Evolutionary conservation across 2,888 invertebrate species (phyloP).

Genomic region (Silvanus unidentatus): DNA sequence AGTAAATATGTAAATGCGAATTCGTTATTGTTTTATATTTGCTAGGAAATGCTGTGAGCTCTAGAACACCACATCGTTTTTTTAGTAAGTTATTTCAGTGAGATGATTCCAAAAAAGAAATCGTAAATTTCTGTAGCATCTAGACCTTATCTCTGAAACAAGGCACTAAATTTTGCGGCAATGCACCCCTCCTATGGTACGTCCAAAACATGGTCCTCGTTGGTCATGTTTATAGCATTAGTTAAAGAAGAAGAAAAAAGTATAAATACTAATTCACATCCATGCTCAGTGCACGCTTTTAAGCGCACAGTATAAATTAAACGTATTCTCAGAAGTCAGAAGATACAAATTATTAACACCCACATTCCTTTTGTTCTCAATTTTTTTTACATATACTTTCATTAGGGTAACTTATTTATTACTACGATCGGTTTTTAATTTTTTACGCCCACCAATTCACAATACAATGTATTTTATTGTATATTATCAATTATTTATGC

Average conservation of each 20-base stretch:
- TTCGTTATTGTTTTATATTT: slow-evolving; percentile 1
- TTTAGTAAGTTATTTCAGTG: slow-evolving; percentile 12
- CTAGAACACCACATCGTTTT: slow-evolving; percentile 38
- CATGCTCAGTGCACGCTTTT: slow-evolving; percentile 37
- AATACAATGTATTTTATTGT: no score
- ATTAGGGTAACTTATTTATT: slow-evolving; percentile 1
- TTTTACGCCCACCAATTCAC: no score
- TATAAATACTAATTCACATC: slow-evolving; percentile 26
- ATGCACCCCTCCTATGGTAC: slow-evolving; percentile 47
- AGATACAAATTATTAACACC: background rate
- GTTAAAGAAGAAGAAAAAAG: slow-evolving; percentile 5
- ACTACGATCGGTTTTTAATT: background rate
- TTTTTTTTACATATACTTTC: background rate
- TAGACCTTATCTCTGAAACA: slow-evolving; percentile 30
- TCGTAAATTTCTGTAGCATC: background rate
- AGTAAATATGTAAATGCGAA: no score
- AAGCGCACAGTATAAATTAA: slow-evolving; percentile 23
- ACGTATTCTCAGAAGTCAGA: no score
- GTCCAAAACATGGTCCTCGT: slow-evolving; percentile 41
- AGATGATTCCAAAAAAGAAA: slow-evolving; percentile 2
- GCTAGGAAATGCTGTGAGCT: slow-evolving; percentile 30
- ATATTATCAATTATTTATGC: no score
- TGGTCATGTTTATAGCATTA: slow-evolving; percentile 19
- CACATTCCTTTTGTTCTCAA: background rate
- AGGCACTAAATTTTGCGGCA: slow-evolving; percentile 45